Base-by-base conservation (phyloP, 1,140 invertebrate species). In the Microplitis demolitor region DNA sequence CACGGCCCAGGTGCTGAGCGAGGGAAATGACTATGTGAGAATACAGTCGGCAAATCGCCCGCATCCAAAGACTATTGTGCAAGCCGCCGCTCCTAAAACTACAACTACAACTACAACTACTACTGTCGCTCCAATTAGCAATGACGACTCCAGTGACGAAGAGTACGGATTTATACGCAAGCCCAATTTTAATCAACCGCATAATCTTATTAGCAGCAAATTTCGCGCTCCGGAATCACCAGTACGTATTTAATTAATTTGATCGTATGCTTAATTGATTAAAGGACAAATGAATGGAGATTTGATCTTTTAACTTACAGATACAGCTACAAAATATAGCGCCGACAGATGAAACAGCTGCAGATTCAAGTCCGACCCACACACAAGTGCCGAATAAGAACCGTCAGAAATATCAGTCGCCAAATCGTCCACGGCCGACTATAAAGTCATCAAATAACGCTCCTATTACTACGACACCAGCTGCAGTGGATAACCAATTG, bases 21-120 rank as follows among this genome's bases (percentile, higher is more conserved):
- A 85, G 9, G 83, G 80, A 4, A 83, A 84, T 13, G 85, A 85
- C 6, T 87, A 84, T 54, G 83, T 86, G 3, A 84, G 84, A 68
- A 80, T 87, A 69, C 80, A 83, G 33, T 69, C 79, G 0, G 66
- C 61, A 5, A 71, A 78, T 39, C 54, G 74, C 5, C 51, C 63
- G 9, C 70, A 73, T 51, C 74, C 72, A 14, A 76, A 76, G 37
- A 76, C 74, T 13, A 76, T 76, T 24, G 74, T 76, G 4, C 70
- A 72, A 66, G 63, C 70, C 14, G 6, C 79, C 76, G 31, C 75
- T 71, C 4, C 79, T 1, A 83, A 9, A 75, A 64, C 60, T 3
- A 71, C 62, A 3, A 75, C 71, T 37, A 37, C 81, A 4, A 53
- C 70, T 0, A 73, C 71, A 11, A 61, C 77, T 34, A 71, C 77